A percentile compares a stretch with the other conserved stretches of the same genome.
phyloP scores from a whole-genome alignment of 2,797 vertebrate species.

The Enteromius unitaeniatus region DNA sequence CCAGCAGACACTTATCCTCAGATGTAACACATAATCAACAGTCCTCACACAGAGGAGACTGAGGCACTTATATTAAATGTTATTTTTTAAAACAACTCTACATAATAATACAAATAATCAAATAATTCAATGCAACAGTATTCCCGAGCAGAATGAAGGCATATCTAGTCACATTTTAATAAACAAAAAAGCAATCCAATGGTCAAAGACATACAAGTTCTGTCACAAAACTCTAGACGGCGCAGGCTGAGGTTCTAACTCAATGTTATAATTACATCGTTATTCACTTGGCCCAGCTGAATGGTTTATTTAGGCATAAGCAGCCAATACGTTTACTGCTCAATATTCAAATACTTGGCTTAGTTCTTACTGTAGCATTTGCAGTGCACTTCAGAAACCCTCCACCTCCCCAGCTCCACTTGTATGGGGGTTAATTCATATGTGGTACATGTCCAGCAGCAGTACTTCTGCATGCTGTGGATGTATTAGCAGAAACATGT shows the following conservation, averaged over 20 bases:
- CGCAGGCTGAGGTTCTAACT: not conserved
- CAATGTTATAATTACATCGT: not conserved
- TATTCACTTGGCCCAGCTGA: not conserved
- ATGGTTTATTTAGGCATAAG: not conserved
- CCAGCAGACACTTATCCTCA: not conserved
- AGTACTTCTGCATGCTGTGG: not conserved
- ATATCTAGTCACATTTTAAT: not conserved
- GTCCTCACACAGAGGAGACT: not conserved
- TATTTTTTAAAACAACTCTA: not conserved
- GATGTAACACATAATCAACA: conserved; percentile 4
- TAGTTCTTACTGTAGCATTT: not conserved
- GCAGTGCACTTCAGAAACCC: not conserved
- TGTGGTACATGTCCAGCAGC: not conserved
- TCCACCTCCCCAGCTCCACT: not conserved
- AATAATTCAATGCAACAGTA: not conserved
- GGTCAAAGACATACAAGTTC: not conserved
- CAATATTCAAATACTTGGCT: not conserved
- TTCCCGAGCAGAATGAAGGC: not conserved
- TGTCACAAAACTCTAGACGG: not conserved
- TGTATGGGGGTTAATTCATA: not conserved
- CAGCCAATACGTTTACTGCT: not conserved
- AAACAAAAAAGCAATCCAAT: not conserved
- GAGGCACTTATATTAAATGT: not conserved
- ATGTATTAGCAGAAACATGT: not conserved
- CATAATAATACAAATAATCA: not conserved